phyloP scores from a whole-genome alignment of 2,797 vertebrate genomes.

The Microtus obscurus region DNA sequence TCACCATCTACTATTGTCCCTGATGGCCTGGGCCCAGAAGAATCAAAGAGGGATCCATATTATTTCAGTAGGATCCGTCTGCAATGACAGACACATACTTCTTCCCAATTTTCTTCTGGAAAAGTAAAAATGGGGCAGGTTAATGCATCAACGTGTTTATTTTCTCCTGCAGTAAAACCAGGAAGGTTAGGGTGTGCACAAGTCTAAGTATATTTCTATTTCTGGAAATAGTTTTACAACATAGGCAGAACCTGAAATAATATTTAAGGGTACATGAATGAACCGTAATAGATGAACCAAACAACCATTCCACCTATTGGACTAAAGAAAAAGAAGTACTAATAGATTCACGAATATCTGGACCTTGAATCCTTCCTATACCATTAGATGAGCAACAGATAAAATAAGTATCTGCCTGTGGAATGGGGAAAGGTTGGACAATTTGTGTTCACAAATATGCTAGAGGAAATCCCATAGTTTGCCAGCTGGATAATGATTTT shows the following conservation, averaged over 20 bases:
- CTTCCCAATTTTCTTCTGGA: background rate
- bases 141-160: background rate
- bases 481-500: background rate
- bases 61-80: background rate
- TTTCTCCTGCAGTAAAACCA: background rate
- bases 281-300: background rate
- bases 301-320: background rate
- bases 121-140: background rate
- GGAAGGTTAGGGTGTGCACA: background rate
- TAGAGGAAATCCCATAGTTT: background rate
- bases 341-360: background rate
- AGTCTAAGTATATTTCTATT: background rate
- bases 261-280: too few relatives aligned
- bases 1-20: background rate
- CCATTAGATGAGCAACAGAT: background rate
- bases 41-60: too few relatives aligned
- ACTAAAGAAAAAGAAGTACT: background rate
- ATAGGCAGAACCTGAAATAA: background rate
- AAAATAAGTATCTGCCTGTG: background rate
- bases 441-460: background rate
- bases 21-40: background rate
- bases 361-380: background rate
- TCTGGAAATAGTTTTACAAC: background rate
- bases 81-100: background rate
- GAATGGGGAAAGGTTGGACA: background rate